Evolutionary conservation across 2,113 vertebrate species (phyloP).

Genomic region (Propithecus coquereli): DNA sequence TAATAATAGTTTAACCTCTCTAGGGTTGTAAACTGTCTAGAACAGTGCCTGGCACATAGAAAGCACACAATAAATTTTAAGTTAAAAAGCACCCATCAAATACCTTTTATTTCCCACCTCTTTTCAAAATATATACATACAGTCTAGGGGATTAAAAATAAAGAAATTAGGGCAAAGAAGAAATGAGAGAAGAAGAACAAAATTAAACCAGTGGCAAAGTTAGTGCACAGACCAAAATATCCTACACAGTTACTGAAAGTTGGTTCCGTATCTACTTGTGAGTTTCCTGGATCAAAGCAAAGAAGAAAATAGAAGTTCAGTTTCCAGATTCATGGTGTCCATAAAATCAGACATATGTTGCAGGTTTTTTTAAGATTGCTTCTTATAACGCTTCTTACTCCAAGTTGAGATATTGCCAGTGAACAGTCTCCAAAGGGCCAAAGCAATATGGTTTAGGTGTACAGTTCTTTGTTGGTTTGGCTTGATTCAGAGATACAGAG

Average conservation of each 20-base stretch:
- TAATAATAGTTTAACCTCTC: neutral
- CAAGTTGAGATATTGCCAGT: neutral
- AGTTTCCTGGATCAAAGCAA: neutral
- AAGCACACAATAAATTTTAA: neutral
- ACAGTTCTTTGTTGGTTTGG: neutral
- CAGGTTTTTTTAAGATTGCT: neutral
- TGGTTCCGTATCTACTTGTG: neutral
- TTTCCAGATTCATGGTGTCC: neutral
- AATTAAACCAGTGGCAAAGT: neutral
- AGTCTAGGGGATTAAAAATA: slow-evolving; percentile 1
- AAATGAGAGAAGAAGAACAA: slow-evolving; percentile 29
- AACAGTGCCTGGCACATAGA: neutral
- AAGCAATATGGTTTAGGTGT: neutral
- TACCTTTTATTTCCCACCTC: neutral
- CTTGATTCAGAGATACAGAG: neutral
- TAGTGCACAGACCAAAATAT: neutral
- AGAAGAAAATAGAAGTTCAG: neutral
- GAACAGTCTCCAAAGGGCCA: neutral
- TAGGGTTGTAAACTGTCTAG: neutral
- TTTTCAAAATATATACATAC: neutral
- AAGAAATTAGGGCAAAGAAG: slow-evolving; percentile 13
- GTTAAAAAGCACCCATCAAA: neutral
- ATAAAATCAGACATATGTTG: neutral
- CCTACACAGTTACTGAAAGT: neutral
- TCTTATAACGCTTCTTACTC: neutral